Percentiles rank a stretch among this genome's conserved stretches.
Conservation (phyloP, 2,888 invertebrate genomes). For the Nematopogon swammerdamellus region DNA sequence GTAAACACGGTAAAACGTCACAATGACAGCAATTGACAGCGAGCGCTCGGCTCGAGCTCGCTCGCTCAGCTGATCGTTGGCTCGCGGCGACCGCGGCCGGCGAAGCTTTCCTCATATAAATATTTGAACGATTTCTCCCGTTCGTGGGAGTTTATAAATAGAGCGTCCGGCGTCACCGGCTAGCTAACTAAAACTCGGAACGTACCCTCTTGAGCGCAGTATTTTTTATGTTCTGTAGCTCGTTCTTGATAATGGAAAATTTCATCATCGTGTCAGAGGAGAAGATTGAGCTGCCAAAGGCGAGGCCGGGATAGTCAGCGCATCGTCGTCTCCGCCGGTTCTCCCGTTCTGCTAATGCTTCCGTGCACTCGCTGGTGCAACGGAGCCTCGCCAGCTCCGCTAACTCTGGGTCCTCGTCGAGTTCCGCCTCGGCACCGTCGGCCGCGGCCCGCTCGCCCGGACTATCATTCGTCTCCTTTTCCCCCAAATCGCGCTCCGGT, state of each 20-base stretch:
- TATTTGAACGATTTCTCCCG: constrained; percentile 19
- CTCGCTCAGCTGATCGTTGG: constrained; percentile 49
- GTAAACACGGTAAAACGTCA: constrained; percentile 50
- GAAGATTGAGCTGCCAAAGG: constrained; percentile 89
- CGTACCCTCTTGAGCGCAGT: constrained; percentile 94
- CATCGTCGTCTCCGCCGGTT: constrained; percentile 74
- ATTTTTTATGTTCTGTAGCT: constrained; percentile 96
- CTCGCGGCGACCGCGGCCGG: constrained; percentile 12
- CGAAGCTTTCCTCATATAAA: not conserved
- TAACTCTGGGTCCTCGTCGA: constrained; percentile 72
- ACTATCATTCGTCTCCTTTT: constrained; percentile 26
- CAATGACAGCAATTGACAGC: too few species aligned
- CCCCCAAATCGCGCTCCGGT: constrained; percentile 4
- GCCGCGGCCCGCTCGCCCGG: constrained; percentile 45
- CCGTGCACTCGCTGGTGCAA: constrained; percentile 86
- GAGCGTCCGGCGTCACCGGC: constrained; percentile 44
- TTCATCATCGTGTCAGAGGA: constrained; percentile 98
- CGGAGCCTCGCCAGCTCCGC: constrained; percentile 80
- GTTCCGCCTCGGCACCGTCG: constrained; percentile 41
- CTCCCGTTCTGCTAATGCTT: constrained; percentile 83
- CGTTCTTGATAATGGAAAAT: constrained; percentile 94
- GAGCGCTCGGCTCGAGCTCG: not conserved
- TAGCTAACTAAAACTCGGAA: constrained; percentile 22
- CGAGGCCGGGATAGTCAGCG: constrained; percentile 89
- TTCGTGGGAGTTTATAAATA: constrained; percentile 44